phyloP scores from a whole-genome alignment of 64 coral and sea anemone genomes.

The Anthopleura sola region DNA sequence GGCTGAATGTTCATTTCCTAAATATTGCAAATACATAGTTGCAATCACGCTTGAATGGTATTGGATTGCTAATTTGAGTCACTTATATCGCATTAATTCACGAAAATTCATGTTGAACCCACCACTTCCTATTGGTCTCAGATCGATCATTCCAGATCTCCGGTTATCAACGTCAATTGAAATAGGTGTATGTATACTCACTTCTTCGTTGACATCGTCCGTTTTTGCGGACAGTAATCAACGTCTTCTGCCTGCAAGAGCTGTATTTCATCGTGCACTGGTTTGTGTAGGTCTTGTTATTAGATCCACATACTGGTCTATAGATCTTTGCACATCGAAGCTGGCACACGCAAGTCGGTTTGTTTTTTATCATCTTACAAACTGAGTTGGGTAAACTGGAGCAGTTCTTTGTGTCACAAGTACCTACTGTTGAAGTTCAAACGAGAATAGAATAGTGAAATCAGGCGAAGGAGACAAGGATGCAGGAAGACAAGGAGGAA shows the following conservation, averaged over 20 bases:
- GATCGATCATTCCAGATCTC: too few species aligned
- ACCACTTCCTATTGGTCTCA: too few species aligned
- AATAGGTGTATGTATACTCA: not conserved
- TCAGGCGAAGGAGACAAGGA: too few species aligned
- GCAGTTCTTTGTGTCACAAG: conserved; percentile 7
- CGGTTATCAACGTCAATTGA: too few species aligned
- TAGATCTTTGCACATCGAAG: not conserved
- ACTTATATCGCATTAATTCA: too few species aligned
- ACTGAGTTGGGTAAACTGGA: not conserved
- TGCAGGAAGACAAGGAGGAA: too few species aligned
- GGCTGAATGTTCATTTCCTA: too few species aligned
- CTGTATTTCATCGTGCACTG: not conserved
- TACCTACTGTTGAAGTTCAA: not conserved
- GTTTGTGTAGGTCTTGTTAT: conserved; percentile 11
- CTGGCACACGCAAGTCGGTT: conserved; percentile 14
- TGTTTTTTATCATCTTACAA: not conserved
- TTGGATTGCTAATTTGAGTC: too few species aligned
- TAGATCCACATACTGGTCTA: conserved; percentile 18
- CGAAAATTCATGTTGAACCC: too few species aligned
- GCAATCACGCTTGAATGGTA: too few species aligned
- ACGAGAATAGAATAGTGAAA: too few species aligned
- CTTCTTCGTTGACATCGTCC: not conserved
- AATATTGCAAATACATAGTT: too few species aligned
- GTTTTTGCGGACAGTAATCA: not conserved
- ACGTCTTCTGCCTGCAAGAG: not conserved